These are phyloP conservation scores for Varecia variegata DNA, from an alignment of 2,797 vertebrate genomes.

Conservation along the genomic window DNA sequence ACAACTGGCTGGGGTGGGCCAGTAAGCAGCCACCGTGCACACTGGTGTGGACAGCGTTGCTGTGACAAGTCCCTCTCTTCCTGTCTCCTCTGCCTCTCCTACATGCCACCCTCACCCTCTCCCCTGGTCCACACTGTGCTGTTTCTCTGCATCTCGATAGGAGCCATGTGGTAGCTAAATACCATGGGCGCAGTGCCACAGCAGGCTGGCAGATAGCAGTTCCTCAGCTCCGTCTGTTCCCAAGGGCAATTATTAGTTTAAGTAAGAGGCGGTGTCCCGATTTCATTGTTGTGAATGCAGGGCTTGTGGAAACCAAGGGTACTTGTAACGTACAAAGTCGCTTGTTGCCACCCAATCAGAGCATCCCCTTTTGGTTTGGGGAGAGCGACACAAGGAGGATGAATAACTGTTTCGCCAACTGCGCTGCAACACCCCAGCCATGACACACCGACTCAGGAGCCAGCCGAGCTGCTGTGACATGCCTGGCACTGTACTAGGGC, in stretches of 20 bases:
- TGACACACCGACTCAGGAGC: neutral
- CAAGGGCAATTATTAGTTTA: neutral
- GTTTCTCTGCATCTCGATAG: neutral
- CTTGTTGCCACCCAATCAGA: neutral
- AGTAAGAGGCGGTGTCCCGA: neutral
- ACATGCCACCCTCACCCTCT: neutral
- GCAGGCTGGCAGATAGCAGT: rapidly evolving
- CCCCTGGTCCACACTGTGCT: rapidly evolving
- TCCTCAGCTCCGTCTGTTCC: neutral
- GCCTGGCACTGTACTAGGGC: rapidly evolving
- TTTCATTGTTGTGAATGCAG: too few species aligned
- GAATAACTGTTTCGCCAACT: neutral
- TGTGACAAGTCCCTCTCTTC: neutral
- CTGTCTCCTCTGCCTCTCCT: neutral
- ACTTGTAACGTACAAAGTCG: too few species aligned
- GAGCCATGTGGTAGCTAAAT: neutral
- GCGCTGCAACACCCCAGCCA: rapidly evolving
- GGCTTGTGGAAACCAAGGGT: neutral
- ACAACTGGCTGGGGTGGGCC: rapidly evolving
- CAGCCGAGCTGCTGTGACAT: rapidly evolving
- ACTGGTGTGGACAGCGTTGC: rapidly evolving
- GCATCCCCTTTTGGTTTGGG: neutral
- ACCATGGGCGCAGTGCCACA: rapidly evolving
- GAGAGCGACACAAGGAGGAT: rapidly evolving
- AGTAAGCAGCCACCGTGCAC: neutral